Evolutionary conservation across 35 echinoderm and acorn worm genomes (phyloP), one percentile per base, ranked within the genome.

Genomic region (Ophiothrix spiculata): DNA sequence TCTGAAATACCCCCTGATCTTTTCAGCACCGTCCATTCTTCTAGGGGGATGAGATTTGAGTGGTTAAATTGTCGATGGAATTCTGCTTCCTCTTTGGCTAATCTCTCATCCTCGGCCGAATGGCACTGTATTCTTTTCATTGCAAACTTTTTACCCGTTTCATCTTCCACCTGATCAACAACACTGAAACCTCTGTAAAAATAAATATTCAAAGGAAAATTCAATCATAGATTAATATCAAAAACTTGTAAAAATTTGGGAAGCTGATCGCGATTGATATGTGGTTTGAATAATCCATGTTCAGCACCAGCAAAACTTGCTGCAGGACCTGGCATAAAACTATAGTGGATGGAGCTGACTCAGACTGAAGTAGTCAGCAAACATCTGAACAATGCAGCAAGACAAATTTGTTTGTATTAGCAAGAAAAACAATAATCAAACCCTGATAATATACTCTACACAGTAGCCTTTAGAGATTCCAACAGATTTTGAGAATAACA

Each of bases 61-160:
- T 91, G 90, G 32, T 93, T 80, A 35, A 97, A 92, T 40, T 87
- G 42, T 11, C 76, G 84, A 88, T 97, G 91, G 77, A 69, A 97
- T 81, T 97, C 91, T 31, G 91, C 91, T 34, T 97, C 94, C 56
- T 97, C 40, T 64, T 28, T 93, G 63, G 15, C 91, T 23, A 87
- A 56, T 39, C 56, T 56, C 35, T 93, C 91, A 64, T 97, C 94
- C 33, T 80, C 80, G 28, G 40, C 37, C 6, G 87, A 82, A 49
- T 97, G 94, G 49, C 94, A 97, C 75, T 90, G 91, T 56, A 97
- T 90, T 77, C 94, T 78, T 56, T 97, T 97, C 74, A 93, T 75
- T n/a, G 94, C 91, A 88, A 87, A 97, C 38, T 84, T 90, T 56
- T 93, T 92, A 0, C 94, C 87, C 25, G 83, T 84, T 34, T 89